These are phyloP conservation scores for Danionella cerebrum DNA, from an alignment of 2,113 vertebrate species.

Conservation along the genomic window DNA sequence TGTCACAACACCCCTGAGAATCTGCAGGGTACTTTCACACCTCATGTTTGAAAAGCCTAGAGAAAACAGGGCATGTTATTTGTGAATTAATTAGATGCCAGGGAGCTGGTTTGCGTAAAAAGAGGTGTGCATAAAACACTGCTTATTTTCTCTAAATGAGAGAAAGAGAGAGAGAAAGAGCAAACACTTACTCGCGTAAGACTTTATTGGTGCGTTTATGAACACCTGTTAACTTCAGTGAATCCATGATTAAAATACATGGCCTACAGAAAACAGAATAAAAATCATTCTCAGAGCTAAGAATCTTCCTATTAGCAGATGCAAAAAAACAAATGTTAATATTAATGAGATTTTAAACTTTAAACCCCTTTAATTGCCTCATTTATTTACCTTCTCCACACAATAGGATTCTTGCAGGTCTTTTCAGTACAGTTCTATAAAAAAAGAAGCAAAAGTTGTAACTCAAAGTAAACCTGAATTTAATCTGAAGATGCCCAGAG, in stretches of 20 bases:
- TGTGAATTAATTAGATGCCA: too few relatives aligned
- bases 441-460: background rate
- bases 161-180: background rate
- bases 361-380: too few relatives aligned
- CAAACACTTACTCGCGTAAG: constrained; percentile 81
- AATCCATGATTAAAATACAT: constrained; percentile 92
- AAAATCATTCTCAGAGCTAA: background rate
- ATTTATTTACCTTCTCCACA: constrained; percentile 66
- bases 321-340: too few relatives aligned
- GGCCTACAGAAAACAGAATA: constrained; percentile 67
- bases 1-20: too few relatives aligned
- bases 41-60: too few relatives aligned
- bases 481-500: background rate
- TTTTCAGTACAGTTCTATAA: constrained; percentile 59
- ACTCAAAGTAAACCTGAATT: background rate
- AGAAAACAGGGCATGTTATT: too few relatives aligned
- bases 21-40: too few relatives aligned
- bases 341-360: too few relatives aligned
- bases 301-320: too few relatives aligned
- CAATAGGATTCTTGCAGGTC: constrained; percentile 44
- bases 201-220: constrained; percentile 83
- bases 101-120: too few relatives aligned
- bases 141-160: too few relatives aligned
- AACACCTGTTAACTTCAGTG: constrained; percentile 81
- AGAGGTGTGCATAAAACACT: too few relatives aligned